Evolutionary conservation across 2,797 vertebrate genomes (phyloP).

Genomic region (Garrulus glandarius): DNA sequence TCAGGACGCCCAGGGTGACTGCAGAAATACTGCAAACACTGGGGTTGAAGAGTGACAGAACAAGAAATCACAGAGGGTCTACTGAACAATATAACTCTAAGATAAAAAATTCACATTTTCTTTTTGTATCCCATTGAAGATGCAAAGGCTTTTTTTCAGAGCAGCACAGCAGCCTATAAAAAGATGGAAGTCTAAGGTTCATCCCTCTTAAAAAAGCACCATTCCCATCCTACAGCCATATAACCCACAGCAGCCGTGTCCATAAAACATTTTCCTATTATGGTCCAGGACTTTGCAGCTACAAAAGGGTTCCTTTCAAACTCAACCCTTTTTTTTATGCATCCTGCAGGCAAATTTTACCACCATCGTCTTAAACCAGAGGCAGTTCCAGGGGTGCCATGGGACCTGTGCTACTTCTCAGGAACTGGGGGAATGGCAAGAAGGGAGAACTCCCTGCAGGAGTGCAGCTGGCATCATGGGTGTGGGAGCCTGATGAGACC

Average conservation of each 20-base stretch:
- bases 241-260: background rate
- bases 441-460: background rate
- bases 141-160: background rate
- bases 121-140: background rate
- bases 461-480: rapidly evolving
- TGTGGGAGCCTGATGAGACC: background rate
- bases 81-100: background rate
- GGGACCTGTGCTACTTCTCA: background rate
- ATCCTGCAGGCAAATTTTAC: background rate
- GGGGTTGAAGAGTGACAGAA: background rate
- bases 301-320: background rate
- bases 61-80: background rate
- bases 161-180: background rate
- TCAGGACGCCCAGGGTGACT: background rate
- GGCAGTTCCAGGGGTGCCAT: background rate
- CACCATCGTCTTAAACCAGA: background rate
- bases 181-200: background rate
- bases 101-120: background rate
- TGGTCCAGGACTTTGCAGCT: background rate
- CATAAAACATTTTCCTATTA: background rate
- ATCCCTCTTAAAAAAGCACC: background rate
- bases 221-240: background rate
- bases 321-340: background rate
- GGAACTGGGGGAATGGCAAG: background rate
- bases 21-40: background rate